Evolutionary conservation across 2,888 invertebrate species (phyloP).

Genomic region (Seira sanloemensis): DNA sequence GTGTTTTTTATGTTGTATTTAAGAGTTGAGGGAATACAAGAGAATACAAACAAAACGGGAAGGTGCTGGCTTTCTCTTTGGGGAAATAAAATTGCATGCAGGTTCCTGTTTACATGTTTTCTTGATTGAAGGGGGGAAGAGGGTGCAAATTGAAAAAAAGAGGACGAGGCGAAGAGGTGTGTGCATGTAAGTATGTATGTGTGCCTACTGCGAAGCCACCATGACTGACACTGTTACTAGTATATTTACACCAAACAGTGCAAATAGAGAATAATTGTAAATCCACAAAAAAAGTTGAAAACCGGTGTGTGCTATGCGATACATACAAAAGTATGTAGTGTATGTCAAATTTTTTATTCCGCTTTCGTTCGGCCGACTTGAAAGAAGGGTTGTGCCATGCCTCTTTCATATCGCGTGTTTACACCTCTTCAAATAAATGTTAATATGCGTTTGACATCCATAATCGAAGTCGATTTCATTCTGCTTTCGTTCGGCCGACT

Average conservation of each 20-base stretch:
- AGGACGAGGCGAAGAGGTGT: neutral
- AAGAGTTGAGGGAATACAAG: constrained; percentile 19
- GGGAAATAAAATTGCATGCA: constrained; percentile 8
- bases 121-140: neutral
- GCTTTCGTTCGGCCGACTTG: no score
- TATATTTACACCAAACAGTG: constrained; percentile 41
- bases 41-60: neutral
- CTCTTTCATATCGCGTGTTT: constrained; percentile 73
- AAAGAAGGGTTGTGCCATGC: no score
- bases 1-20: neutral
- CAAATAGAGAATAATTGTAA: constrained; percentile 73
- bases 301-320: no score
- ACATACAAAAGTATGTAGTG: no score
- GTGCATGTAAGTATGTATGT: constrained; percentile 10
- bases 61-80: no score
- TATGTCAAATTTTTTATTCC: no score
- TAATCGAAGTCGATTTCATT: constrained; percentile 35
- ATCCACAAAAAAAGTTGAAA: constrained; percentile 69
- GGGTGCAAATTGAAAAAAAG: neutral
- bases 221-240: neutral
- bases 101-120: neutral
- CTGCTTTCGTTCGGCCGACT: no score
- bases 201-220: no score
- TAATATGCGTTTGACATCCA: constrained; percentile 51
- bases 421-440: constrained; percentile 70